Base-by-base conservation (phyloP, 1,140 invertebrate genomes). In the Plodia interpunctella region DNA sequence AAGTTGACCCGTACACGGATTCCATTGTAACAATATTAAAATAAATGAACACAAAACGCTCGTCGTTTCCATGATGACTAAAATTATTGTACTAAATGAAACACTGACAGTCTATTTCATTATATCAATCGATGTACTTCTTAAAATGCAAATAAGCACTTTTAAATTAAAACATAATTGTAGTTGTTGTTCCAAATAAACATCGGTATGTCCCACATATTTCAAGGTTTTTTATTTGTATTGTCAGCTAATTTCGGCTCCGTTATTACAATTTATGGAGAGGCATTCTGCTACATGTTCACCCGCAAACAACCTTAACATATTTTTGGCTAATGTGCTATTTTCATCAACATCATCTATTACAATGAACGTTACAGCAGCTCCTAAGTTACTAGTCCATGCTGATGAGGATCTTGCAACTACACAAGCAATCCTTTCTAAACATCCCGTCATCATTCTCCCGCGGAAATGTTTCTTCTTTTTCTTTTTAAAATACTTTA, bases 221-320 rank as follows among this genome's bases (percentile, higher is more conserved):
- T 62, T 53, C 50, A 58, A 53, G 61, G 59, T 68, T 67, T 60
- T 52, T 72, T 80, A 68, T 84, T 76, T 57, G 78, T 44, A 17
- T 17, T 70, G 53, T 84, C 87, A 59, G 82, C 78, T 32, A 32
- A 32, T 32, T 32, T 32, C 30, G 11, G 21, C 21, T 25, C 21
- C 21, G 21, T 4, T 32, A 76, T 74, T 82, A 72, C 87, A 89
- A 54, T 87, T 83, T 61, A 89, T 58, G 74, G 81, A 80, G 83
- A 89, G 87, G 76, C 87, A 89, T 77, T 85, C 60, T 21, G 87
- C 83, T 60, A 89, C 80, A 67, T 87, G 80, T 63, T 87, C 79
- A 55, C 82, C 80, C 13, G 87, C 78, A 63, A 89, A 76, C 67
- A 84, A 73, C 60, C 74, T 82, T 58, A 88, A 64, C 63, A 89